These are phyloP conservation scores for Catagonus wagneri DNA, from an alignment of 2,113 vertebrate species.

Conservation along the genomic window DNA sequence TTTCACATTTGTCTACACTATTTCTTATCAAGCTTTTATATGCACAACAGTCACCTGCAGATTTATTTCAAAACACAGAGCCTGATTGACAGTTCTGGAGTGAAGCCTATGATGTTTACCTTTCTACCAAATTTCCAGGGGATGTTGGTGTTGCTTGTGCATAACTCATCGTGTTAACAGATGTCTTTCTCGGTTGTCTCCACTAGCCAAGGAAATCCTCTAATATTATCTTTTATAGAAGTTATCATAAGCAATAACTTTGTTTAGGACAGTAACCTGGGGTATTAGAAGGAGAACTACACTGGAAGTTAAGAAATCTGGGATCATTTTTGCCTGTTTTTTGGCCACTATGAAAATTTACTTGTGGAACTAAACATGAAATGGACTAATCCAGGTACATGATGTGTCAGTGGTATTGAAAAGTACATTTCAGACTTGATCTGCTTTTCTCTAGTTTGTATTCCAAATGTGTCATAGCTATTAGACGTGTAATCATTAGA, in stretches of 20 bases:
- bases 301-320: neutral
- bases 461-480: neutral
- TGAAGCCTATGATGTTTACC: neutral
- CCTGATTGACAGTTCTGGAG: neutral
- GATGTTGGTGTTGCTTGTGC: neutral
- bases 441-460: neutral
- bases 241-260: neutral
- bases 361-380: neutral
- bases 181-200: neutral
- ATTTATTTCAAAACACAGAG: neutral
- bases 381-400: neutral
- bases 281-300: neutral
- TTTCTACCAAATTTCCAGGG: conserved; percentile 3
- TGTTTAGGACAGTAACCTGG: neutral
- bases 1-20: neutral
- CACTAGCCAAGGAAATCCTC: neutral
- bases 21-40: neutral
- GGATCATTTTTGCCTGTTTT: neutral
- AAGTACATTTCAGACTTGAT: conserved; percentile 5
- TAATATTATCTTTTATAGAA: neutral
- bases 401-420: neutral
- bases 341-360: neutral
- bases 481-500: neutral
- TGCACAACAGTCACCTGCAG: neutral
- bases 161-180: neutral